Base-by-base conservation (phyloP, 2,113 vertebrate genomes). In the Gracilinanus agilis region DNA sequence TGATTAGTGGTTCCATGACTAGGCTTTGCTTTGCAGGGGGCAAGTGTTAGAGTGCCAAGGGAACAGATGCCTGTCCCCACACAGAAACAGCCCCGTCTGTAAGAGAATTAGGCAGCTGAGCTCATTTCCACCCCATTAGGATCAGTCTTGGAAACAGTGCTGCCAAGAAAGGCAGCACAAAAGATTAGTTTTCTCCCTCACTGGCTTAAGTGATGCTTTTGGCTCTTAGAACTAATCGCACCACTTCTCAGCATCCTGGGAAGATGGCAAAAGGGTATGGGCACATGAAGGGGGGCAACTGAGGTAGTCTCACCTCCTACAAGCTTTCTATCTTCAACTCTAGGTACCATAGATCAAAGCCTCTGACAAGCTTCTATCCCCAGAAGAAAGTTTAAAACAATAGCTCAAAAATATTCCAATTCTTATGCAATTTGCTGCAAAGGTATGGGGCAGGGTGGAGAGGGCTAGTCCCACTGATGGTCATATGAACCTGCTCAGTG, bases 61-160 rank as follows among this genome's bases (percentile, higher is more conserved):
- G 97, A 98, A 97, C 11, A 93, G 94, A 92, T 93, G 95, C 95
- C 93, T 95, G 98, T 97, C 96, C 97, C 97, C 94, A 97, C 96
- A 96, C 97, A 95, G 93, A 97, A 98, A 97, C 96, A 97, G 97
- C 93, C 97, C 96, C 96, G 96, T 98, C 98, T 98, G 97, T 97
- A 98, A 98, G 96, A 97, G 97, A 98, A 98, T 98, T 97, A 98
- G 98, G 98, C 98, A 98, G 98, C 98, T 98, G 98, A 98, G 98
- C 97, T 98, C 97, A 98, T 98, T 98, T 98, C 98, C 98, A 97
- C 95, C 94, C 98, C 97, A 98, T 98, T 98, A 98, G 97, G 97
- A 98, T 97, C 97, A 93, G 96, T 94, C 96, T 96, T 90, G 93
- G 96, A 98, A 97, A 97, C 97, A 98, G 96, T 53, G 92, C 97